These are phyloP conservation scores for Corythornis madagascariensis DNA, from an alignment of 2,113 vertebrate species.

Conservation along the genomic window DNA sequence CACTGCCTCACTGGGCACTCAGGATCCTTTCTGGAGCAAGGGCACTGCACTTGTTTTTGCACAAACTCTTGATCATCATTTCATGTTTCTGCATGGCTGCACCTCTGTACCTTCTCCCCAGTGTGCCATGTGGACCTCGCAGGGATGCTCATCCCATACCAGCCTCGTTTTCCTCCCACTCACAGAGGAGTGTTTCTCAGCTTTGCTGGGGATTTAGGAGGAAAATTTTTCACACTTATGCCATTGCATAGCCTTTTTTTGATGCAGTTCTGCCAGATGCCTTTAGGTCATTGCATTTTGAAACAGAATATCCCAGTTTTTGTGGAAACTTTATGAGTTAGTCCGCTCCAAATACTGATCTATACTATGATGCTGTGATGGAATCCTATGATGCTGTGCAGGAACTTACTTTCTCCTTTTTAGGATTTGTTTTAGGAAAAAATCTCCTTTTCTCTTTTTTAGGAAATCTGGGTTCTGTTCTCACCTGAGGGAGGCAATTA, in stretches of 20 bases:
- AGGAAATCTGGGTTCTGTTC: not conserved
- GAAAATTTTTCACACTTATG: not conserved
- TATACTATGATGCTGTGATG: rapidly evolving
- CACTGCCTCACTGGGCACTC: rapidly evolving
- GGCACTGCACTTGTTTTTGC: not conserved
- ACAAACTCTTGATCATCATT: not conserved
- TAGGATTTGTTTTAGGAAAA: too few species aligned
- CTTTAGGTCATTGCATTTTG: rapidly evolving
- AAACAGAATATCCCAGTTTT: not conserved
- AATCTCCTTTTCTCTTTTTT: too few species aligned
- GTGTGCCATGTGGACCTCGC: rapidly evolving
- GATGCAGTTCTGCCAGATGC: not conserved
- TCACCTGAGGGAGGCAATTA: not conserved
- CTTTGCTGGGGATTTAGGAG: not conserved
- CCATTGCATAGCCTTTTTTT: not conserved
- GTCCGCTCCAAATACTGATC: not conserved
- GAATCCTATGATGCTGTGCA: not conserved
- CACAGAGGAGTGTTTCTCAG: not conserved
- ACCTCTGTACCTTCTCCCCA: not conserved
- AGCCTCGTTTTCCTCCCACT: not conserved
- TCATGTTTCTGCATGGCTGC: rapidly evolving
- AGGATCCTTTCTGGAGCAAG: rapidly evolving
- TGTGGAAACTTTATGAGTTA: too few species aligned
- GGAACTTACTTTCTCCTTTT: not conserved
- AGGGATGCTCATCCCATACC: not conserved